phyloP scores from a whole-genome alignment of 2,797 vertebrate species.

The Sebastes miniatus region DNA sequence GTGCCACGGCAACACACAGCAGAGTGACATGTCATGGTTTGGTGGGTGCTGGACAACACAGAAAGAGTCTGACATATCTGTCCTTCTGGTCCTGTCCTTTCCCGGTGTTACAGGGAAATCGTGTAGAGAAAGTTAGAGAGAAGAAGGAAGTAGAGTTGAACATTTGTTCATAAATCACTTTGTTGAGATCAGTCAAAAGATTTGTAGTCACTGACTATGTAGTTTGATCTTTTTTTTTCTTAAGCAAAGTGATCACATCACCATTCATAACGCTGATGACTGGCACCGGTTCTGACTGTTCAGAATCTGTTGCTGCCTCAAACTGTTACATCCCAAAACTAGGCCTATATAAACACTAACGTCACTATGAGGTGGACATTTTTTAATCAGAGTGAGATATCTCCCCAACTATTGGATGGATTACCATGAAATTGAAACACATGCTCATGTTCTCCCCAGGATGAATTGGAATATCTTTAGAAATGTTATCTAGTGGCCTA shows the following conservation, averaged over 20 bases:
- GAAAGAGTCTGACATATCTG: slow-evolving; percentile 7
- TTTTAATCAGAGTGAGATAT: background rate
- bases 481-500: too few species aligned
- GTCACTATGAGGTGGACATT: background rate
- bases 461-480: too few species aligned
- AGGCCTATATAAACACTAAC: background rate
- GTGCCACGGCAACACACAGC: background rate
- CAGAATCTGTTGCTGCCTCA: background rate
- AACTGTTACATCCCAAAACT: background rate
- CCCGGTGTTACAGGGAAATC: background rate
- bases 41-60: slow-evolving; percentile 5
- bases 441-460: too few species aligned
- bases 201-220: background rate
- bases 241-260: background rate
- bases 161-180: background rate
- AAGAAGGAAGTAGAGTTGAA: background rate
- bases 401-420: background rate
- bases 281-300: background rate
- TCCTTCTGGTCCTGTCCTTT: background rate
- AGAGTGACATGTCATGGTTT: slow-evolving; percentile 18
- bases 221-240: background rate
- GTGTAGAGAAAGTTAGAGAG: background rate
- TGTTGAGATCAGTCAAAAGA: background rate
- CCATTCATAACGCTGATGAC: background rate
- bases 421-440: too few species aligned